Evolutionary conservation across 2,797 vertebrate genomes (phyloP), one percentile per base, ranked within the genome.

Genomic region (Adelosebastes latens): DNA sequence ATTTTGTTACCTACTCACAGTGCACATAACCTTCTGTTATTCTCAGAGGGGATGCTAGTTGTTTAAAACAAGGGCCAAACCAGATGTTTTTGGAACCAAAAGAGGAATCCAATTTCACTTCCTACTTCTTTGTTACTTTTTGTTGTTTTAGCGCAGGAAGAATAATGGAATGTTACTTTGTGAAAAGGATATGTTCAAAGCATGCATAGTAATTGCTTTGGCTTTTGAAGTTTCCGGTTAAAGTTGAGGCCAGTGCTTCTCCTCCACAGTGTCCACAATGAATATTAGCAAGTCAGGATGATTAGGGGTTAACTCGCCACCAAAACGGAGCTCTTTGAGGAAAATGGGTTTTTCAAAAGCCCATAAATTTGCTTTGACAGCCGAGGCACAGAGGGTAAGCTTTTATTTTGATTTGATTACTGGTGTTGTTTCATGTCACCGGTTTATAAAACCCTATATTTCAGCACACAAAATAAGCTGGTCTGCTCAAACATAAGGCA

Each of bases 91-190:
- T 75, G 77, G 81, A 93, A 91, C 75, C 79, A 83, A 77, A 84
- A 81, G 77, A 64, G 81, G 91, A 95, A 90, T 95, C 91, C 88
- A 74, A 88, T 95, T 95, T 95, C 93, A 93, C 93, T 93, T 94
- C 92, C 88, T 90, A 91, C 78, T 90, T 87, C 88, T 93, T 82
- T 86, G 81, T 90, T 89, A 85, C 87, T 90, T 92, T 92, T 90
- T 91, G 89, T 94, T 92, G 86, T 93, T 93, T 90, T 86, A 92
- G 84, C 9, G 60, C 79, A 90, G 81, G 80, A 84, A 80, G 88
- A 93, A 93, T 85, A 94, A 93, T 83, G 86, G 83, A 92, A 92
- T 88, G 84, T 83, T 90, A 86, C 92, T 93, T 87, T 90, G 85
- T 86, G 86, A 88, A 93, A 90, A 90, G 74, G 90, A 93, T 93